A percentile compares a stretch with the other conserved stretches of the same genome.
Conservation (phyloP, 2,888 invertebrate species). For the Gnatocerus cornutus region DNA sequence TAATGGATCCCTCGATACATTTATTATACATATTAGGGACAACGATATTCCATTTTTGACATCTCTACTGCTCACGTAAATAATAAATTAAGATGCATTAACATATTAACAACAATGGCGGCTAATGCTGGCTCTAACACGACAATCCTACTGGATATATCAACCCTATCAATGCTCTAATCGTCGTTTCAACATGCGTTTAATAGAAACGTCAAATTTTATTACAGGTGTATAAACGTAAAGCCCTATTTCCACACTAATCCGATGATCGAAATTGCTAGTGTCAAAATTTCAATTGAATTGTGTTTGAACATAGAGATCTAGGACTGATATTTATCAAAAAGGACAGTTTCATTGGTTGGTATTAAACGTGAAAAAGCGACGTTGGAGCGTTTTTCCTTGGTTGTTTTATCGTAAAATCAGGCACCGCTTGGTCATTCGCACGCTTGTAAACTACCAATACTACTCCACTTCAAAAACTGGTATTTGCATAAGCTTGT, state of each 20-base stretch:
- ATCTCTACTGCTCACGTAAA: background rate
- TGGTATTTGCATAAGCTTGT: constrained; percentile 25
- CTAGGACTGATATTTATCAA: too few species aligned
- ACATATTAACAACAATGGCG: background rate
- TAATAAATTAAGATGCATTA: background rate
- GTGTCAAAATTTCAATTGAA: background rate
- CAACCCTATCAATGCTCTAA: background rate
- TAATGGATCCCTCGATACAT: too few species aligned
- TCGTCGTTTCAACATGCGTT: background rate
- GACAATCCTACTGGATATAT: background rate
- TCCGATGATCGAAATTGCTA: background rate
- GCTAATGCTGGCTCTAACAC: background rate
- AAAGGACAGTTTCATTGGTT: too few species aligned
- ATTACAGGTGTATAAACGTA: background rate
- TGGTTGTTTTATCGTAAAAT: background rate
- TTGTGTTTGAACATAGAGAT: too few species aligned
- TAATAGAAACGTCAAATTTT: background rate
- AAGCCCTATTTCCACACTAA: background rate
- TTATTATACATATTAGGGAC: too few species aligned
- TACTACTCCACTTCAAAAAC: constrained; percentile 8
- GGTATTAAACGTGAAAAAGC: too few species aligned
- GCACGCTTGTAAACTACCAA: constrained; percentile 10
- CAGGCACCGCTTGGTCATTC: constrained; percentile 9
- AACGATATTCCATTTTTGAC: background rate
- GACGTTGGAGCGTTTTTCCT: too few species aligned